Evolutionary conservation across 2,888 invertebrate species (phyloP).

Genomic region (Dermolepida albohirtum): DNA sequence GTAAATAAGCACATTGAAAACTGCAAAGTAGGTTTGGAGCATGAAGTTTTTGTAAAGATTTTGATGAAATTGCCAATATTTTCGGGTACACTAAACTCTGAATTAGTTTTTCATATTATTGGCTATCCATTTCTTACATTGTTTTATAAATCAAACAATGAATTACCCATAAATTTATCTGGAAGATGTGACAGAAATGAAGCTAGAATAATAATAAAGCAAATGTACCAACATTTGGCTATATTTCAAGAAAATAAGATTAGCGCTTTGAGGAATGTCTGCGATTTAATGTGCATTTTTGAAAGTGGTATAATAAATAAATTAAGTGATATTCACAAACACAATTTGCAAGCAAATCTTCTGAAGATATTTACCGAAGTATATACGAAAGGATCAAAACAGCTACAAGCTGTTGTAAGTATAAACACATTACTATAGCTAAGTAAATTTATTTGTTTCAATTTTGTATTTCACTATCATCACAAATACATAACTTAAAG

Average conservation of each 20-base stretch:
- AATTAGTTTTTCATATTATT: conserved; percentile 55
- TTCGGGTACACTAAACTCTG: conserved; percentile 52
- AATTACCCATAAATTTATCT: conserved; percentile 51
- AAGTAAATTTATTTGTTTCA: no score
- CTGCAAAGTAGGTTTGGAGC: conserved; percentile 24
- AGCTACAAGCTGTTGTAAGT: conserved; percentile 50
- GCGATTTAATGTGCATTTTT: conserved; percentile 50
- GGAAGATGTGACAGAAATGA: conserved; percentile 48
- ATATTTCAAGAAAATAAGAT: conserved; percentile 47
- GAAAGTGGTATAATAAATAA: conserved; percentile 52
- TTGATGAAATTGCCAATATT: conserved; percentile 51
- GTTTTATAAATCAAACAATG: conserved; percentile 45
- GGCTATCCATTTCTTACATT: conserved; percentile 51
- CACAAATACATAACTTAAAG: no score
- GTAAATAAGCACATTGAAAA: conserved; percentile 37
- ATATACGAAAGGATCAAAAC: conserved; percentile 43
- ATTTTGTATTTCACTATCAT: no score
- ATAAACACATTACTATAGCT: conserved; percentile 27
- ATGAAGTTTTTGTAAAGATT: conserved; percentile 46
- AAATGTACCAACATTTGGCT: conserved; percentile 49
- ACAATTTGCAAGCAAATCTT: conserved; percentile 52
- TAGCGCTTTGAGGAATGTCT: conserved; percentile 47
- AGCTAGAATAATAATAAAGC: conserved; percentile 41
- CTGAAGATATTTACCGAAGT: conserved; percentile 48
- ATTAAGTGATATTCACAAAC: conserved; percentile 48